phyloP scores from a whole-genome alignment of 2,797 vertebrate species.

The Notamacropus eugenii region DNA sequence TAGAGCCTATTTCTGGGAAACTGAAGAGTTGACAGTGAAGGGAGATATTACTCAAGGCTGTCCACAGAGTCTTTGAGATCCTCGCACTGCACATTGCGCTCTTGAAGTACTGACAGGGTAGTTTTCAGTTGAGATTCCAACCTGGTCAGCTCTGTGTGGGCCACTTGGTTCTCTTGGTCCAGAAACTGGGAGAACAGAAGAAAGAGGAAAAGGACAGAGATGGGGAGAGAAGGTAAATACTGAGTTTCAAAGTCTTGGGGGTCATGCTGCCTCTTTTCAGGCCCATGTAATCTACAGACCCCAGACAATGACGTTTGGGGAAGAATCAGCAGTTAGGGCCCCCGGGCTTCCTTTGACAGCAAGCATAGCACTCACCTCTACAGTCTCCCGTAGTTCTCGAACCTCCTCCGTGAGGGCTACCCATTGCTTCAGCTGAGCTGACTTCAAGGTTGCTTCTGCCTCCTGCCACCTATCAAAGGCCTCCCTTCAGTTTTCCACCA shows the following conservation, averaged over 20 bases:
- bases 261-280: not conserved
- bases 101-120: constrained; percentile 87
- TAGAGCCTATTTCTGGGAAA: constrained; percentile 1
- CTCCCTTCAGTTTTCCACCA: constrained; percentile 31
- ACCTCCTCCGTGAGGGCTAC: constrained; percentile 83
- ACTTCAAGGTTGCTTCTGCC: constrained; percentile 62
- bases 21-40: not conserved
- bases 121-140: constrained; percentile 87
- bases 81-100: constrained; percentile 89
- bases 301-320: not conserved
- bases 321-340: not conserved
- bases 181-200: constrained; percentile 87
- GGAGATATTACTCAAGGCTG: constrained; percentile 86
- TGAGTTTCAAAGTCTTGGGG: not conserved
- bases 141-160: constrained; percentile 89
- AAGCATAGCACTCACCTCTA: constrained; percentile 80
- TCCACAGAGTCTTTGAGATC: constrained; percentile 88
- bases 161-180: constrained; percentile 90
- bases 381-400: constrained; percentile 78
- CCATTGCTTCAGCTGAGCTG: constrained; percentile 76
- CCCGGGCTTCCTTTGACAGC: not conserved
- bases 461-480: constrained; percentile 75
- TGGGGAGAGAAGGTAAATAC: not conserved
- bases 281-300: not conserved
- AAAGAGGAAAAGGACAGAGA: not conserved